Conservation (phyloP, 2,113 vertebrate genomes). For the Spizaetus ornatus region DNA sequence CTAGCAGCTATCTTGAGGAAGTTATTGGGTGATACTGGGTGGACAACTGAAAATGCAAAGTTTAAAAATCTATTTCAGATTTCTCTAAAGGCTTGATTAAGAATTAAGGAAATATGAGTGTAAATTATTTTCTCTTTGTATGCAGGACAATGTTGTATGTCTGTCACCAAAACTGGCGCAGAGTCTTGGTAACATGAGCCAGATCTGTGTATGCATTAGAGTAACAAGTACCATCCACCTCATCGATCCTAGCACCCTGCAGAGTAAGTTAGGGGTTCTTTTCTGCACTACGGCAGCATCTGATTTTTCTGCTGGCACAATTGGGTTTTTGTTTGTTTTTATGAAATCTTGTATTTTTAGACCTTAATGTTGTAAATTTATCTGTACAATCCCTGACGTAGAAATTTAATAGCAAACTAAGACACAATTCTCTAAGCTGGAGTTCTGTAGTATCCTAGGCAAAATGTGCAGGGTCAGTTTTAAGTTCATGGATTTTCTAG, state of each 20-base stretch:
- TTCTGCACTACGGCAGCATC: neutral
- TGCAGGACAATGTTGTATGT: constrained; percentile 93
- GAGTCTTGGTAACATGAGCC: constrained; percentile 93
- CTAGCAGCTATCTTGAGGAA: neutral
- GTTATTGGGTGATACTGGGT: neutral
- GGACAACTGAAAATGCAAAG: neutral
- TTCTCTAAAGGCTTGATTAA: neutral
- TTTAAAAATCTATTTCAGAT: neutral
- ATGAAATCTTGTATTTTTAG: neutral
- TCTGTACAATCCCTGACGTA: neutral
- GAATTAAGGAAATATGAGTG: neutral
- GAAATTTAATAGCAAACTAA: accelerated
- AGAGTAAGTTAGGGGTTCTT: constrained; percentile 77
- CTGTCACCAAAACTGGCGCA: constrained; percentile 91
- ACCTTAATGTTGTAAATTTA: neutral
- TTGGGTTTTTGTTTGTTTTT: neutral
- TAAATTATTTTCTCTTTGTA: neutral
- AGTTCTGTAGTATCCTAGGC: accelerated
- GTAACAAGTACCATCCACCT: constrained; percentile 92
- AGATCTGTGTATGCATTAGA: constrained; percentile 91
- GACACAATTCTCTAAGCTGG: neutral
- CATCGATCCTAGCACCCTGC: constrained; percentile 90
- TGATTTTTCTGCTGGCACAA: neutral
- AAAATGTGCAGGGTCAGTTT: neutral
- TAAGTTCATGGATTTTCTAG: neutral